phyloP scores from a whole-genome alignment of 1,140 invertebrate species.

The Brachionus paranguensis region DNA sequence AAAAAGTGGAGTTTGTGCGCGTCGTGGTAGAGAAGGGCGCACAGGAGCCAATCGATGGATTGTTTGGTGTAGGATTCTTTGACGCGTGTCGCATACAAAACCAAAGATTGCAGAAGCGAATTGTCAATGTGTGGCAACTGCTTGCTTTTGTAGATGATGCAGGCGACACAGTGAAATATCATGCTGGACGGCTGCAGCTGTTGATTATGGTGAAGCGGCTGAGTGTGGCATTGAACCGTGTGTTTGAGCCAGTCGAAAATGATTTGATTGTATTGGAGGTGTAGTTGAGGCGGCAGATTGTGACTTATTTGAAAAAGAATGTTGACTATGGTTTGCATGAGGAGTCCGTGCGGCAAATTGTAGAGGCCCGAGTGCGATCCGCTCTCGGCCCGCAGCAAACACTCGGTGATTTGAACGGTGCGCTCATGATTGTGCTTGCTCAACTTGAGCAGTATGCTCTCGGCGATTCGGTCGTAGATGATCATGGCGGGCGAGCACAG shows the following conservation, averaged over 20 bases:
- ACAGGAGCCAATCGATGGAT: conserved; percentile 16
- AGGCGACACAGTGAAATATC: conserved; percentile 27
- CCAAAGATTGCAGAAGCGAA: background rate
- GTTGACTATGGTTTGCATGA: conserved; percentile 60
- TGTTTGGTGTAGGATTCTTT: background rate
- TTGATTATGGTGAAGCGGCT: too few species aligned
- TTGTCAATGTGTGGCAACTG: background rate
- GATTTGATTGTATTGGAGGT: background rate
- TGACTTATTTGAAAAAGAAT: conserved; percentile 73
- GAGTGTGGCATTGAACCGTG: too few species aligned
- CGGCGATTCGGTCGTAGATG: conserved; percentile 52
- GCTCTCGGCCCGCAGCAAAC: conserved; percentile 45
- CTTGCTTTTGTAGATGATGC: background rate
- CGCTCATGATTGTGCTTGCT: conserved; percentile 52
- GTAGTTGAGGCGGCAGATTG: conserved; percentile 43
- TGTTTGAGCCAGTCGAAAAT: background rate
- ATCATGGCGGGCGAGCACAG: conserved; percentile 64
- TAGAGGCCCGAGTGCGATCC: background rate
- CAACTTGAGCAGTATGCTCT: conserved; percentile 54
- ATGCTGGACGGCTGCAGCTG: background rate
- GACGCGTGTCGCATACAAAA: background rate
- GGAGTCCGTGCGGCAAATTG: conserved; percentile 48
- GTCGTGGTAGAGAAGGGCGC: background rate
- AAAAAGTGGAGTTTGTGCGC: background rate
- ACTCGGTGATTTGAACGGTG: conserved; percentile 52